These are phyloP conservation scores for Harpegnathos saltator DNA, from an alignment of 1,140 invertebrate genomes.

Conservation along the genomic window DNA sequence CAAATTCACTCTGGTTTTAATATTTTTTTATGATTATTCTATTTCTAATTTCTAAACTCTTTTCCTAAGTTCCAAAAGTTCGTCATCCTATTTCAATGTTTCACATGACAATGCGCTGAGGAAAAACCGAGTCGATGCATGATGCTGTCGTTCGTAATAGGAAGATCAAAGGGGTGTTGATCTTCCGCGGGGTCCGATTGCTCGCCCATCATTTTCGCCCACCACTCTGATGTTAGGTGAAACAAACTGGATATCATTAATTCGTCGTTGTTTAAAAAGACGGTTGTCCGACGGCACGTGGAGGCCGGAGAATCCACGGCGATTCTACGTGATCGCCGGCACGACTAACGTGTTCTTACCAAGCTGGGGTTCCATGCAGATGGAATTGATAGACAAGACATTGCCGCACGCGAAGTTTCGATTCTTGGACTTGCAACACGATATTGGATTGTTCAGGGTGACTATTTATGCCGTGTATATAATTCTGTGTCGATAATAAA, in stretches of 20 bases:
- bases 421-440: slow-evolving; percentile 75
- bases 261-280: slow-evolving; percentile 42
- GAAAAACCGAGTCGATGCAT: too few relatives aligned
- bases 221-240: slow-evolving; percentile 30
- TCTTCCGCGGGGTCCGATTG: background rate
- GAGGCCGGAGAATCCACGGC: slow-evolving; percentile 72
- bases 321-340: slow-evolving; percentile 77
- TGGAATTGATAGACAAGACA: slow-evolving; percentile 73
- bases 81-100: too few relatives aligned
- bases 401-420: slow-evolving; percentile 78
- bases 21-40: too few relatives aligned
- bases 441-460: slow-evolving; percentile 81
- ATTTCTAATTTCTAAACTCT: too few relatives aligned
- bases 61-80: too few relatives aligned
- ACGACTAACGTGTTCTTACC: slow-evolving; percentile 75
- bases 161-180: background rate
- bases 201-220: slow-evolving; percentile 2
- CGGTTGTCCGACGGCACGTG: slow-evolving; percentile 55
- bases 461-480: slow-evolving; percentile 70
- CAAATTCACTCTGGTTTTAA: too few relatives aligned
- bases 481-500: slow-evolving; percentile 73
- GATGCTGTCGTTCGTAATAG: background rate
- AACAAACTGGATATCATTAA: slow-evolving; percentile 31
- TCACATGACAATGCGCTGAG: too few relatives aligned
- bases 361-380: slow-evolving; percentile 70